phyloP scores from a whole-genome alignment of 2,888 invertebrate species.

The Fragum sueziense region DNA sequence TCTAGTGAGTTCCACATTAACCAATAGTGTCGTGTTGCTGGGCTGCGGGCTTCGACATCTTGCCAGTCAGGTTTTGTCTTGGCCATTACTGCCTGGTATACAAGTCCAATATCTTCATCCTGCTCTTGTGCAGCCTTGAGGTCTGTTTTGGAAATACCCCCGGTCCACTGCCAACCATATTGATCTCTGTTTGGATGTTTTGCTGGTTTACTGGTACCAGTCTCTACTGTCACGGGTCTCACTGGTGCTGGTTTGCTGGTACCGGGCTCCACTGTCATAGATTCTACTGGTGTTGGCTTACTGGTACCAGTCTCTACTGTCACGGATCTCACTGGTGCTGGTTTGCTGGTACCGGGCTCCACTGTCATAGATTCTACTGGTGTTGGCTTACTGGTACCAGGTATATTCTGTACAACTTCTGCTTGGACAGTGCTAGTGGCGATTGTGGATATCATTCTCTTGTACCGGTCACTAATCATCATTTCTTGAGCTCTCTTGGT shows the following conservation, averaged over 20 bases:
- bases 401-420: too few relatives aligned
- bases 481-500: constrained; percentile 28
- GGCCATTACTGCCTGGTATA: not conserved
- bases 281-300: not conserved
- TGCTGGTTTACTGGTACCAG: too few relatives aligned
- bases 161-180: too few relatives aligned
- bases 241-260: too few relatives aligned
- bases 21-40: constrained; percentile 2
- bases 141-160: not conserved
- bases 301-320: not conserved
- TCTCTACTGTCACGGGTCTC: too few relatives aligned
- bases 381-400: too few relatives aligned
- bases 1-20: not conserved
- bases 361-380: too few relatives aligned
- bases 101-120: not conserved
- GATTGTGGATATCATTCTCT: too few relatives aligned
- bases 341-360: too few relatives aligned
- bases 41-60: not conserved
- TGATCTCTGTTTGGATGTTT: too few relatives aligned
- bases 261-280: not conserved
- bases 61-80: not conserved
- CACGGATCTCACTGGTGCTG: constrained; percentile 22
- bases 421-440: too few relatives aligned
- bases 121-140: not conserved
- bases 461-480: too few relatives aligned